These are phyloP conservation scores for Pyrrhia umbra DNA, from an alignment of 2,888 invertebrate species.

Conservation along the genomic window DNA sequence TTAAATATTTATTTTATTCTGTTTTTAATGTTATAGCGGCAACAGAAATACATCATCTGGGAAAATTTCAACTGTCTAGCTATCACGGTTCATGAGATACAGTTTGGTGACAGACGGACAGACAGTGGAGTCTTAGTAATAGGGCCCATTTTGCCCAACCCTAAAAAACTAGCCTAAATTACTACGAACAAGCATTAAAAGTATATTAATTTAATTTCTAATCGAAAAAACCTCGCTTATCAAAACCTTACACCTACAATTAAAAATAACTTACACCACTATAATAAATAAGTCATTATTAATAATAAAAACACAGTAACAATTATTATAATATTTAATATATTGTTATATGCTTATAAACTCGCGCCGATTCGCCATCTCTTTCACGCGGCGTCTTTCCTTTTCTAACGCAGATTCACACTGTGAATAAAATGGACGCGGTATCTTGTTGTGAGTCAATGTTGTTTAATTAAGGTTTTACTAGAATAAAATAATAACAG, in stretches of 20 bases:
- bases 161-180: too few relatives aligned
- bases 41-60: too few relatives aligned
- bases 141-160: too few relatives aligned
- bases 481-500: neutral
- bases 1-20: too few relatives aligned
- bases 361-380: conserved; percentile 55
- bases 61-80: too few relatives aligned
- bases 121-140: too few relatives aligned
- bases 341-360: conserved; percentile 6
- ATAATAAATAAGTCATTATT: neutral
- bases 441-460: conserved; percentile 9
- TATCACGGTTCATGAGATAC: too few relatives aligned
- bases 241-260: neutral
- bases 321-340: conserved; percentile 21
- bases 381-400: conserved; percentile 33
- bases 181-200: too few relatives aligned
- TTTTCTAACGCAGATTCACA: conserved; percentile 13
- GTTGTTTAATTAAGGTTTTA: neutral
- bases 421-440: conserved; percentile 29
- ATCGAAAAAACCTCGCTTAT: neutral
- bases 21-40: too few relatives aligned
- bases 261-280: neutral
- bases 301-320: conserved; percentile 34
- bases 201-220: too few relatives aligned
- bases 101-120: too few relatives aligned